A percentile compares a stretch with the other conserved stretches of the same genome.
These are phyloP conservation scores for Hippocampus comes DNA, from an alignment of 2,113 vertebrate species.

Conservation along the genomic window DNA sequence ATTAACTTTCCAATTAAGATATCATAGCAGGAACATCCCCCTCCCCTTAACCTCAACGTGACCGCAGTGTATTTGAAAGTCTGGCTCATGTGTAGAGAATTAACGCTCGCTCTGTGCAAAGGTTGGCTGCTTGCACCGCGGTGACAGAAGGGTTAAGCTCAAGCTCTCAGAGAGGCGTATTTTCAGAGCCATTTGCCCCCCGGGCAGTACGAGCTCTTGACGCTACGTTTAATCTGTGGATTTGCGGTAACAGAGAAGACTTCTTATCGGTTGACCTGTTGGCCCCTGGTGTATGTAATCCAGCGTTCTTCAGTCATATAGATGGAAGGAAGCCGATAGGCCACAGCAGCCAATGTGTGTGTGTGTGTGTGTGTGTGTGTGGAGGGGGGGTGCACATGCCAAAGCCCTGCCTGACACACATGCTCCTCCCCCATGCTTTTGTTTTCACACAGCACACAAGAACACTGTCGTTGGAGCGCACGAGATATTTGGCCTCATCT, in stretches of 20 bases:
- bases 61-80: conserved; percentile 55
- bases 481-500: conserved; percentile 43
- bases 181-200: conserved; percentile 61
- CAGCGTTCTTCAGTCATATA: conserved; percentile 54
- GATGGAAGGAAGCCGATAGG: conserved; percentile 41
- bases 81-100: conserved; percentile 48
- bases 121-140: conserved; percentile 21
- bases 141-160: conserved; percentile 64
- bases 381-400: conserved; percentile 33
- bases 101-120: conserved; percentile 52
- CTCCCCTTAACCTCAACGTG: conserved; percentile 37
- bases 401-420: conserved; percentile 48
- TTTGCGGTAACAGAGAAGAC: conserved; percentile 77
- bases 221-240: conserved; percentile 73
- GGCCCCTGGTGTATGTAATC: conserved; percentile 63
- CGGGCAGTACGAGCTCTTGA: conserved; percentile 55
- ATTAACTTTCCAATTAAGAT: conserved; percentile 77
- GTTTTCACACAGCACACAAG: conserved; percentile 35
- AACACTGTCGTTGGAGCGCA: conserved; percentile 22
- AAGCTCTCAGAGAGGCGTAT: conserved; percentile 58
- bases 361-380: no score
- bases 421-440: conserved; percentile 51
- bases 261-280: conserved; percentile 73
- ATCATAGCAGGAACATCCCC: conserved; percentile 62
- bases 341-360: conserved; percentile 27